These are phyloP conservation scores for Hipparchia sbordonii DNA, from an alignment of 2,888 invertebrate species.

Conservation along the genomic window DNA sequence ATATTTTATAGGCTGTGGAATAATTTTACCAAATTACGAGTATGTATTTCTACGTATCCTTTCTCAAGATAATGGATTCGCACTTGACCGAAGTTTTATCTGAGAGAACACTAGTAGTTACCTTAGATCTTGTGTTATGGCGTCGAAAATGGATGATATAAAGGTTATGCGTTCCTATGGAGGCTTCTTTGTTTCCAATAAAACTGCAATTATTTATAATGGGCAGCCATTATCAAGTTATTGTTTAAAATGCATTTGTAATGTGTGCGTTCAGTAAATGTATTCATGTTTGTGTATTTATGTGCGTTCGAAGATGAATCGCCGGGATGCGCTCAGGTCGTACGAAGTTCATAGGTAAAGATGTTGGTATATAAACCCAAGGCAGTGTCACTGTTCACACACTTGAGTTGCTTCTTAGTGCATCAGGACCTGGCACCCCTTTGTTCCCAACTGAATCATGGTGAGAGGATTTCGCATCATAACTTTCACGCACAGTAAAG, in stretches of 20 bases:
- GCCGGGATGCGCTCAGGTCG: conserved; percentile 70
- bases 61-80: too few species aligned
- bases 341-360: conserved; percentile 81
- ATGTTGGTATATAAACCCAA: conserved; percentile 75
- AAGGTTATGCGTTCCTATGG: conserved; percentile 23
- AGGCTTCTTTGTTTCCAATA: conserved; percentile 37
- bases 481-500: neutral
- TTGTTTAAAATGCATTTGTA: conserved; percentile 36
- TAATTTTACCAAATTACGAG: too few species aligned
- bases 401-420: conserved; percentile 63
- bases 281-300: conserved; percentile 31
- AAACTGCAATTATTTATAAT: conserved; percentile 40
- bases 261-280: conserved; percentile 38
- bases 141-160: conserved; percentile 9
- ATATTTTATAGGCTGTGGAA: too few species aligned
- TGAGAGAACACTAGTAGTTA: neutral
- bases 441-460: conserved; percentile 30
- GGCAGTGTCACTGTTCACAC: conserved; percentile 75
- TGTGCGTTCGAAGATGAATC: conserved; percentile 52
- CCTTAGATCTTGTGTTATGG: neutral
- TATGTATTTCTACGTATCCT: too few species aligned
- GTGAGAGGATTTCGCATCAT: conserved; percentile 32
- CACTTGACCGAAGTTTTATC: neutral
- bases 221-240: conserved; percentile 35
- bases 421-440: conserved; percentile 54